Evolutionary conservation across 2,888 invertebrate species (phyloP).

Genomic region (Cryptus viduatorius): DNA sequence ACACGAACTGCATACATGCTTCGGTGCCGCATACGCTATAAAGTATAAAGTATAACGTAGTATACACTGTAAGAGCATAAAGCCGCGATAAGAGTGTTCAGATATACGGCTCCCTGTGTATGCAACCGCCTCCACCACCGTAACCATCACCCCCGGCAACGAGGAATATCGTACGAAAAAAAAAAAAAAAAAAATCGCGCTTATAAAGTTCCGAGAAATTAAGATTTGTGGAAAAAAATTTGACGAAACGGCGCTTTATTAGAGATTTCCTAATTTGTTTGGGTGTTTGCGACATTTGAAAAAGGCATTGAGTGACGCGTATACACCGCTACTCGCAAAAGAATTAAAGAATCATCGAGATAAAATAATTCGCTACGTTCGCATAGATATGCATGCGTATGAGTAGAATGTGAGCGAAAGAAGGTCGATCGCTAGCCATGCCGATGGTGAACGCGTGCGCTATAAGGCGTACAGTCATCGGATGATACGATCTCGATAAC

Average conservation of each 20-base stretch:
- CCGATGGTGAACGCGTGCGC: constrained; percentile 1
- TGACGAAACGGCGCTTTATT: not conserved
- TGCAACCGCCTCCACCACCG: constrained; percentile 18
- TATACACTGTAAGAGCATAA: constrained; percentile 77
- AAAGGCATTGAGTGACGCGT: no score
- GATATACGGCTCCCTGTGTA: constrained; percentile 73
- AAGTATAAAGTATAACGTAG: constrained; percentile 80
- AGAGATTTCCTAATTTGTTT: no score
- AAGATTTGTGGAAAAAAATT: constrained; percentile 13
- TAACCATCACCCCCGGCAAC: constrained; percentile 49
- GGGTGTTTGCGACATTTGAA: no score
- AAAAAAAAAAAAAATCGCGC: constrained; percentile 50
- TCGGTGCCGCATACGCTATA: constrained; percentile 73
- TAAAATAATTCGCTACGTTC: not conserved
- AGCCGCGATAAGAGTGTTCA: constrained; percentile 80
- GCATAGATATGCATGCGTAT: not conserved
- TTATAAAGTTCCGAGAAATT: constrained; percentile 45
- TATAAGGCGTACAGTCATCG: constrained; percentile 68
- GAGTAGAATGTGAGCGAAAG: not conserved
- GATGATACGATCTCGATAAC: constrained; percentile 77
- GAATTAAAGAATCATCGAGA: not conserved
- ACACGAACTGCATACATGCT: constrained; percentile 43
- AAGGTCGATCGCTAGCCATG: constrained; percentile 17
- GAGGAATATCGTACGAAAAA: constrained; percentile 25
- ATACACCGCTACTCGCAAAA: no score